Evolutionary conservation across 2,888 invertebrate genomes (phyloP).

Genomic region (Microdon myrmicae): DNA sequence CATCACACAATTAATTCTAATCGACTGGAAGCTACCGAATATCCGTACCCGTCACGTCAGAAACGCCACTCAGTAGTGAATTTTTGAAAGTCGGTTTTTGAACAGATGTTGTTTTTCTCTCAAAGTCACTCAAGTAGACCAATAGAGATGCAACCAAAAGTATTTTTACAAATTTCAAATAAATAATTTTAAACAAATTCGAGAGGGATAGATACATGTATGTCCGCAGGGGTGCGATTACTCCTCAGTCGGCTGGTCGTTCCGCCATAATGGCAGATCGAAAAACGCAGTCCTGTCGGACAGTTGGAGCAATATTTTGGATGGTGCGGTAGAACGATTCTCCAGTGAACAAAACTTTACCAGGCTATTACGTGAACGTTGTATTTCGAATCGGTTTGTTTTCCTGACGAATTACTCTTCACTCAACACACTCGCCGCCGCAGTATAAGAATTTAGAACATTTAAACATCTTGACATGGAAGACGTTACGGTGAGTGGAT

Average conservation of each 20-base stretch:
- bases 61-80: too few species aligned
- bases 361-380: background rate
- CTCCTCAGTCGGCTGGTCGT: conserved; percentile 7
- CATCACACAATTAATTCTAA: too few species aligned
- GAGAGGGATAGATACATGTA: conserved; percentile 9
- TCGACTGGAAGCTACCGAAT: too few species aligned
- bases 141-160: conserved; percentile 39
- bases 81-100: too few species aligned
- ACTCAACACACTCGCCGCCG: too few species aligned
- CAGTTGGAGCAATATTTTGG: conserved; percentile 42
- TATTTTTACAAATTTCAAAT: conserved; percentile 20
- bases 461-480: conserved; percentile 22
- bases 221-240: background rate
- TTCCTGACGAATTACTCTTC: background rate
- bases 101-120: too few species aligned
- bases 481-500: conserved; percentile 41
- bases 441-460: too few species aligned
- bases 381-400: background rate
- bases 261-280: conserved; percentile 32
- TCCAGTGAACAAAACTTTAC: conserved; percentile 43
- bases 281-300: conserved; percentile 35
- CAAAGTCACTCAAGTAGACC: too few species aligned
- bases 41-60: too few species aligned
- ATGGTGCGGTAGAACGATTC: conserved; percentile 34
- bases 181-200: conserved; percentile 23